These are phyloP conservation scores for Oncorhynchus nerka DNA, from an alignment of 2,113 vertebrate species.

Conservation along the genomic window DNA sequence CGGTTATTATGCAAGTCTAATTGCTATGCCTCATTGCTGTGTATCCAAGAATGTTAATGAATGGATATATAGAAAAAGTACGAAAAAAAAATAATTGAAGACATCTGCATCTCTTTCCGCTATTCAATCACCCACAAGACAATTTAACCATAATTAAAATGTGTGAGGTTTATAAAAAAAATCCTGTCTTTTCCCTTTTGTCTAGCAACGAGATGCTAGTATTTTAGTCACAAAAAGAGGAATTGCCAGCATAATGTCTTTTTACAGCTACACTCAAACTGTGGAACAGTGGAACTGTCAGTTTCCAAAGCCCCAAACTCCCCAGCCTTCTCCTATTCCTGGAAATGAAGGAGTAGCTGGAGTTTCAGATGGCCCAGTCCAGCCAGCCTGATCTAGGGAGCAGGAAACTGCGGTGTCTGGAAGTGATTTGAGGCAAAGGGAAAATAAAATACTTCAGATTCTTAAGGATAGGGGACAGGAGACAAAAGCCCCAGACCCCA, in stretches of 20 bases:
- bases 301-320: conserved; percentile 27
- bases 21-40: conserved; percentile 41
- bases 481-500: conserved; percentile 53
- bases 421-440: conserved; percentile 74
- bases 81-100: conserved; percentile 39
- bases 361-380: conserved; percentile 37
- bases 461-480: conserved; percentile 58
- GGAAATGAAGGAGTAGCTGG: conserved; percentile 35
- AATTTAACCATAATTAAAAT: conserved; percentile 45
- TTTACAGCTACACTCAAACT: conserved; percentile 23
- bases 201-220: conserved; percentile 16
- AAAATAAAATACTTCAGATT: conserved; percentile 78
- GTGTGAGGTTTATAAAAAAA: conserved; percentile 42
- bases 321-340: conserved; percentile 44
- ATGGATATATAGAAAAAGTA: conserved; percentile 16
- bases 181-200: conserved; percentile 29
- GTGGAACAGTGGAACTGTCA: conserved; percentile 1
- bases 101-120: conserved; percentile 45
- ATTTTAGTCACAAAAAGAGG: conserved; percentile 39
- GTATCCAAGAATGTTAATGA: conserved; percentile 50
- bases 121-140: conserved; percentile 40
- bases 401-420: conserved; percentile 76
- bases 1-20: conserved; percentile 47
- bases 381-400: conserved; percentile 14
- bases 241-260: conserved; percentile 29